phyloP scores from a whole-genome alignment of 2,888 invertebrate genomes.

The Pocota personata region DNA sequence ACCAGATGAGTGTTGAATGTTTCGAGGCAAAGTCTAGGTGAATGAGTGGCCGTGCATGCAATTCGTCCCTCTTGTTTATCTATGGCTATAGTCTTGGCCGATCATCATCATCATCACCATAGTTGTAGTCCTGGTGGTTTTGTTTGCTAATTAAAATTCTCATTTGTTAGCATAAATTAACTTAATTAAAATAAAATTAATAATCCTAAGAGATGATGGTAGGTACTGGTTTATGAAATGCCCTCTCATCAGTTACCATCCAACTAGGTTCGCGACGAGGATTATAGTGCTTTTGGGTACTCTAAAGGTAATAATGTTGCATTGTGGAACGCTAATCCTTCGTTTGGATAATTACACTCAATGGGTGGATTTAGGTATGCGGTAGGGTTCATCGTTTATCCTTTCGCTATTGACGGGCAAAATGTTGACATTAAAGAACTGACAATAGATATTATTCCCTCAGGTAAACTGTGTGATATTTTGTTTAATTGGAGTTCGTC shows the following conservation, averaged over 20 bases:
- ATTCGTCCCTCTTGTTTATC: slow-evolving; percentile 30
- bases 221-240: slow-evolving; percentile 32
- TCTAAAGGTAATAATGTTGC: slow-evolving; percentile 22
- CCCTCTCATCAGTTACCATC: background rate
- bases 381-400: slow-evolving; percentile 10
- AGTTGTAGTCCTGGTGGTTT: slow-evolving; percentile 19
- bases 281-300: slow-evolving; percentile 16
- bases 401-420: background rate
- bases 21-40: slow-evolving; percentile 10
- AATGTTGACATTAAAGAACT: slow-evolving; percentile 6
- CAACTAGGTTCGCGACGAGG: background rate
- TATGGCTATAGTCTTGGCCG: background rate
- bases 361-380: slow-evolving; percentile 2
- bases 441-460: background rate
- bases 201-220: slow-evolving; percentile 39
- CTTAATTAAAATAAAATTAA: slow-evolving; percentile 72
- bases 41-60: background rate
- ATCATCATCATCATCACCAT: slow-evolving; percentile 10
- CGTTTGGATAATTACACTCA: slow-evolving; percentile 51
- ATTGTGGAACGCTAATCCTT: slow-evolving; percentile 46
- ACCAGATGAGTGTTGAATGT: background rate
- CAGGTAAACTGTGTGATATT: background rate
- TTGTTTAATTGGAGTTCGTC: background rate
- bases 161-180: slow-evolving; percentile 72
- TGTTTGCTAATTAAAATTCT: slow-evolving; percentile 67